Conservation (phyloP, 2,113 vertebrate genomes). For the Cavia porcellus region DNA sequence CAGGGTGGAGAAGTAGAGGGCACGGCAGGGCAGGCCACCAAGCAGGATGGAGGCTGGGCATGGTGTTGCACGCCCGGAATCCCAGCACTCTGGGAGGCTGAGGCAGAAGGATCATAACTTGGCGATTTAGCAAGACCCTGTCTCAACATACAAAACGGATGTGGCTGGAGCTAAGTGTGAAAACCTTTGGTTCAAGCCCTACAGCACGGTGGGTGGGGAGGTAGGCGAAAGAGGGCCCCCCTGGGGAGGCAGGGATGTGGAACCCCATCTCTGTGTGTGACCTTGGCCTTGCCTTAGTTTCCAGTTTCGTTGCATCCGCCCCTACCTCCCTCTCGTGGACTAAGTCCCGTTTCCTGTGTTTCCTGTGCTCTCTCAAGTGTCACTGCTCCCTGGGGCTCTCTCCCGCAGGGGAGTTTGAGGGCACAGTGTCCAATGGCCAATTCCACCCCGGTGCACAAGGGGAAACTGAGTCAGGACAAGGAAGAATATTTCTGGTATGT, state of each 20-base stretch:
- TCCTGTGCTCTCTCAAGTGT: background rate
- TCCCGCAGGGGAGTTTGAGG: background rate
- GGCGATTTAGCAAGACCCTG: background rate
- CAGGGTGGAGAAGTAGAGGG: background rate
- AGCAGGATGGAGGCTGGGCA: background rate
- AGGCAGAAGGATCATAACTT: background rate
- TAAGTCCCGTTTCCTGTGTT: background rate
- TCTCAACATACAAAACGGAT: background rate
- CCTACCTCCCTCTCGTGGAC: background rate
- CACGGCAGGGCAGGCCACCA: background rate
- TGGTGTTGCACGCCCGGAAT: background rate
- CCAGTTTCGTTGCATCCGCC: background rate
- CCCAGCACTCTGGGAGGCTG: background rate
- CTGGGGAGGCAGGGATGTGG: too few species aligned
- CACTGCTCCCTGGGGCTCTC: background rate
- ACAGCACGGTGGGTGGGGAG: background rate
- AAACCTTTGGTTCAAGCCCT: background rate
- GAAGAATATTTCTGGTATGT: background rate
- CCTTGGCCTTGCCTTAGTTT: background rate
- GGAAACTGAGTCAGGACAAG: background rate
- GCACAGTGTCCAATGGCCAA: background rate
- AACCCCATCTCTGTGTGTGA: background rate
- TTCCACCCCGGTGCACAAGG: background rate
- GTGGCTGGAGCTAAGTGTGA: background rate
- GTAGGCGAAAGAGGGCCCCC: background rate